phyloP scores from a whole-genome alignment of 1,140 invertebrate genomes.

The Calliopsis andreniformis region DNA sequence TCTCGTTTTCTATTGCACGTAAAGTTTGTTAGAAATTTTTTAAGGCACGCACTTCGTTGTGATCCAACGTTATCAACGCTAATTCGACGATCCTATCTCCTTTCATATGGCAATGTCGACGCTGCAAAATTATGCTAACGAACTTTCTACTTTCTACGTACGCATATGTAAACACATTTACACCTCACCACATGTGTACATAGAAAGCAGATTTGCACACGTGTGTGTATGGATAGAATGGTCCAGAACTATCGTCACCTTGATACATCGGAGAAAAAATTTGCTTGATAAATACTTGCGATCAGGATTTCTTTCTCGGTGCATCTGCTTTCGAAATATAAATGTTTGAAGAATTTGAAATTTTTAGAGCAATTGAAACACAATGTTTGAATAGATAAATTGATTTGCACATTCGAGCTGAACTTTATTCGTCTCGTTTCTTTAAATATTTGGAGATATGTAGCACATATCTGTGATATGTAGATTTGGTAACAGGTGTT shows the following conservation, averaged over 20 bases:
- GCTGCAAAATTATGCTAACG: background rate
- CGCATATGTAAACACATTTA: slow-evolving; percentile 1
- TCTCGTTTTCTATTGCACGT: slow-evolving; percentile 26
- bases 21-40: background rate
- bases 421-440: no score
- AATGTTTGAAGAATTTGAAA: no score
- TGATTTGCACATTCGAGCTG: no score
- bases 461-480: no score
- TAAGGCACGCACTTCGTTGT: background rate
- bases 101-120: slow-evolving; percentile 7
- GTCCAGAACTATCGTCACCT: background rate
- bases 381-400: no score
- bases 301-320: no score
- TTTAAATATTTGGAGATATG: no score
- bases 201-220: slow-evolving; percentile 26
- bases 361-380: no score
- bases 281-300: background rate
- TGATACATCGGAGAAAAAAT: background rate
- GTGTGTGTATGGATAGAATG: slow-evolving; percentile 1
- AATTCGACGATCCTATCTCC: slow-evolving; percentile 12
- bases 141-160: slow-evolving; percentile 32
- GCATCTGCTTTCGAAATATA: no score
- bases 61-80: background rate
- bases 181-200: slow-evolving; percentile 5
- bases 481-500: no score